Evolutionary conservation across 2,888 invertebrate genomes (phyloP).

Genomic region (Harpalus rufipes): DNA sequence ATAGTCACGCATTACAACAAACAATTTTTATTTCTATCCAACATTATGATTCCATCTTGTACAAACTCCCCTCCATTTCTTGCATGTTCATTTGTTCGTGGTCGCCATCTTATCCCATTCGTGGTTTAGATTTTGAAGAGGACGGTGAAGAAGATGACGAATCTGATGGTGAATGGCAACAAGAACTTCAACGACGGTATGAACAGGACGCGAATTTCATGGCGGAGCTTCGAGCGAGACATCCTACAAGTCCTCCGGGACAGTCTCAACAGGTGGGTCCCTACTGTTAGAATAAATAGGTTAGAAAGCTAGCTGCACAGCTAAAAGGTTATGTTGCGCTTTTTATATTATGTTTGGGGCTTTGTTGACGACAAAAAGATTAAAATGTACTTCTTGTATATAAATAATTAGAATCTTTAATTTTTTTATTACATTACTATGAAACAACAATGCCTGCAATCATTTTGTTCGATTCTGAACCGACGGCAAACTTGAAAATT

Average conservation of each 20-base stretch:
- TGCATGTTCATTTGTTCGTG: neutral
- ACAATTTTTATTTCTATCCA: too few species aligned
- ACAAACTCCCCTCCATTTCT: neutral
- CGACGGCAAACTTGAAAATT: too few species aligned
- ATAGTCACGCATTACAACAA: too few species aligned
- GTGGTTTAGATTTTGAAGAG: conserved; percentile 83
- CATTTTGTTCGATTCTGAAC: too few species aligned
- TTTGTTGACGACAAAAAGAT: neutral
- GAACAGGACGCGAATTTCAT: conserved; percentile 81
- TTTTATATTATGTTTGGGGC: conserved; percentile 15
- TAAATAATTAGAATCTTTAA: neutral
- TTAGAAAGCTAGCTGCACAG: conserved; percentile 41
- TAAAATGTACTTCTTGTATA: neutral
- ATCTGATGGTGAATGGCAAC: conserved; percentile 80
- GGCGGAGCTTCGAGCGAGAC: conserved; percentile 79
- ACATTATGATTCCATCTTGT: neutral
- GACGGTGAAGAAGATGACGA: conserved; percentile 84
- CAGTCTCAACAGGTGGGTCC: conserved; percentile 70
- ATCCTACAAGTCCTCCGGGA: conserved; percentile 76
- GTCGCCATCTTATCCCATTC: neutral
- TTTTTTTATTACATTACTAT: too few species aligned
- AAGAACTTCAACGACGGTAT: conserved; percentile 80
- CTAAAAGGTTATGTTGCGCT: conserved; percentile 53
- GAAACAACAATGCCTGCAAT: too few species aligned
- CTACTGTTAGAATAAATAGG: conserved; percentile 67